These are phyloP conservation scores for Drosophila tsacasi DNA, from an alignment of 1,140 invertebrate genomes.

Conservation along the genomic window DNA sequence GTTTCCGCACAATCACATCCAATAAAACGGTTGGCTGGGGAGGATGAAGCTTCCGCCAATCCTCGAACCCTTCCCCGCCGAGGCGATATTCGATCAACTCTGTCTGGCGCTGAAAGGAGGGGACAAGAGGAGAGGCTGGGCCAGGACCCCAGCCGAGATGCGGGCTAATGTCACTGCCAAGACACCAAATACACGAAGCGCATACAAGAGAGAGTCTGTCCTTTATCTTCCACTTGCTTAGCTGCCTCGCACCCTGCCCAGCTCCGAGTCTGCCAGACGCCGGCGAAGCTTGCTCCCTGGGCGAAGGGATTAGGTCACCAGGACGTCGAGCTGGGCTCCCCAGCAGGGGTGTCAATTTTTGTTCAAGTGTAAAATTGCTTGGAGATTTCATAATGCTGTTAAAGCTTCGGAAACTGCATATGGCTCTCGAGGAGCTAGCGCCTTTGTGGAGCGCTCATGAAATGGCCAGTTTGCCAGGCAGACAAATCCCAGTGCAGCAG, in stretches of 20 bases:
- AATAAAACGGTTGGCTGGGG: constrained; percentile 77
- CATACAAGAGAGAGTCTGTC: constrained; percentile 56
- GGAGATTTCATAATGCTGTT: constrained; percentile 80
- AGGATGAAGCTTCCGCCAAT: constrained; percentile 14
- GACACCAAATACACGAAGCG: constrained; percentile 40
- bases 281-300: neutral
- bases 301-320: constrained; percentile 15
- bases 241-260: constrained; percentile 24
- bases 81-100: constrained; percentile 70
- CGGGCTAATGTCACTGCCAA: constrained; percentile 69
- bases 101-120: constrained; percentile 30
- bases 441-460: constrained; percentile 54
- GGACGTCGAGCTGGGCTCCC: constrained; percentile 18
- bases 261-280: constrained; percentile 10
- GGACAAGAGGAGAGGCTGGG: no score
- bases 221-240: constrained; percentile 81
- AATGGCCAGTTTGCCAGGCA: constrained; percentile 60
- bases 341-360: constrained; percentile 74
- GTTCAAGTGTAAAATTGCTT: constrained; percentile 83
- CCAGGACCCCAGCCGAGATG: constrained; percentile 18
- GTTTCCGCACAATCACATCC: constrained; percentile 83
- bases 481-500: constrained; percentile 46
- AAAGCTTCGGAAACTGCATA: constrained; percentile 63
- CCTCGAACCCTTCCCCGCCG: neutral
- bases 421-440: constrained; percentile 17